Evolutionary conservation across 2,797 vertebrate species (phyloP), one percentile per base, ranked within the genome.

Genomic region (Gadopsis bispinosus): DNA sequence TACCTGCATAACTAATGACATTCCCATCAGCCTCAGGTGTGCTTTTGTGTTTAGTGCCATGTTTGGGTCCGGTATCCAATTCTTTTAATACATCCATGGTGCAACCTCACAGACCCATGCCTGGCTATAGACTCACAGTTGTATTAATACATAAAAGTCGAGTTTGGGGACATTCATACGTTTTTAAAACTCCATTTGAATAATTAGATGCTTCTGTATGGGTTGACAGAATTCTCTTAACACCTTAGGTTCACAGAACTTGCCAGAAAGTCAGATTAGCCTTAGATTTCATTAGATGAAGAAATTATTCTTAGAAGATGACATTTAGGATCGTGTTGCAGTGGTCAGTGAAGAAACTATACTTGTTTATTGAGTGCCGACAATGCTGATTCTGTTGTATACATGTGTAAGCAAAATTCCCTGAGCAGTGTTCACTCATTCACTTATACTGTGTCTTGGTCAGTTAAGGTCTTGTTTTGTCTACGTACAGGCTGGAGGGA

Each of bases 401-500:
- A 37, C 0, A 2, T 33, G 55, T 19, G 14, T 43, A 16, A 68
- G 16, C 31, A 54, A 47, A 74, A 55, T 10, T 12, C 47, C 29
- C 12, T 10, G 26, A 48, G 26, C 39, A 54, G 43, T 29, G 6
- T 69, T 69, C 4, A 26, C n/a, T 43, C 17, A 9, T 1, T 26
- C 26, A 26, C 26, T 26, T 26, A 26, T 26, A 26, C 26, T 26
- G 26, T 26, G 65, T 74, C 41, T 2, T 63, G 50, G 11, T 80
- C 51, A 66, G 14, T 63, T 56, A 79, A 69, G 14, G 19, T 79
- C 50, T 39, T 68, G 65, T 88, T 86, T 81, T 85, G 47, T 77
- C n/a, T 74, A 6, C 22, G n/a, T 53, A 48, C 85, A 96, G 95
- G 12, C 64, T 81, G 55, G 74, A 90, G 53, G 88, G 76, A 54